Conservation (phyloP, 30 jellyfish, hydroid and myxozoan species). For the Nemopilema nomurai region DNA sequence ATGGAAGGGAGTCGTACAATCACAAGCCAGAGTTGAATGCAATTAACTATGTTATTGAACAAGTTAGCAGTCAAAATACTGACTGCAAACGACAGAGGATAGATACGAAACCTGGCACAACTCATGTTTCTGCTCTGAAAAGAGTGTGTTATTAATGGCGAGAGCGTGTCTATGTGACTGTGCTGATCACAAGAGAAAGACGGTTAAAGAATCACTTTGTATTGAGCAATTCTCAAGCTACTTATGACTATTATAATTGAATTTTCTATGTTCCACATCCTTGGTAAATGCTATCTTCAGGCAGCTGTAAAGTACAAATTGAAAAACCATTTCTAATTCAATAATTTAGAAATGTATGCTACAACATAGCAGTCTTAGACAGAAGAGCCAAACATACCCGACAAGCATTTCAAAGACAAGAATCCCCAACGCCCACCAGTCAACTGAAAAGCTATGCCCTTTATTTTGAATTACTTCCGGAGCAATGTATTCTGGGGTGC, state of each 20-base stretch:
- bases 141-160: too few relatives aligned
- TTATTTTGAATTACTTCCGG: slow-evolving; percentile 97
- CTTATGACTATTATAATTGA: too few relatives aligned
- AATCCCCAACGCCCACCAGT: slow-evolving; percentile 99
- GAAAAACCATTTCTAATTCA: too few relatives aligned
- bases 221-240: too few relatives aligned
- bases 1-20: background rate
- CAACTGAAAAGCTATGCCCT: slow-evolving; percentile 91
- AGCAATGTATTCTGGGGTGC: slow-evolving; percentile 97
- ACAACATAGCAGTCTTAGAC: background rate
- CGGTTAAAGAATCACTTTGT: too few relatives aligned
- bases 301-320: too few relatives aligned
- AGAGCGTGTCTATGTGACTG: too few relatives aligned
- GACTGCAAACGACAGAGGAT: background rate
- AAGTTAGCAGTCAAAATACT: background rate
- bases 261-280: too few relatives aligned
- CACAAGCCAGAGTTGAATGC: background rate
- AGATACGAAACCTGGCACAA: background rate
- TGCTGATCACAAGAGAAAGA: too few relatives aligned
- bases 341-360: too few relatives aligned
- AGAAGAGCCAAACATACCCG: slow-evolving; percentile 66
- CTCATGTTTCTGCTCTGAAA: background rate
- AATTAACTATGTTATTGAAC: background rate
- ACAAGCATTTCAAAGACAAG: slow-evolving; percentile 94
- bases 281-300: too few relatives aligned